Percentiles rank a stretch among this genome's conserved stretches.
phyloP scores from a whole-genome alignment of 1,140 invertebrate genomes.

The Trichonephila clavipes region DNA sequence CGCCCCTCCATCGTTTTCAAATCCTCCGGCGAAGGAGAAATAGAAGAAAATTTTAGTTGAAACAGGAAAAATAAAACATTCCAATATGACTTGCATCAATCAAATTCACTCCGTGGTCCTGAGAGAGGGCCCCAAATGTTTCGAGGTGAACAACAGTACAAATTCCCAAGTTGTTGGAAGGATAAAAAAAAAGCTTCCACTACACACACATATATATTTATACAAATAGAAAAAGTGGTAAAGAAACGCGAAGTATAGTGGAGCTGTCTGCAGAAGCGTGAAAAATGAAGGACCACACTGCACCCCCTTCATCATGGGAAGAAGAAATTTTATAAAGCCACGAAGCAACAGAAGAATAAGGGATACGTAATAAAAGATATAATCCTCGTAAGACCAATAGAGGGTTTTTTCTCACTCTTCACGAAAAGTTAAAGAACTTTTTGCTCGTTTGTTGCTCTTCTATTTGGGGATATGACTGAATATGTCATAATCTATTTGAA shows the following conservation, averaged over 20 bases:
- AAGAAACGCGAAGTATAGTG: slow-evolving; percentile 33
- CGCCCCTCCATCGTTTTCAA: not conserved
- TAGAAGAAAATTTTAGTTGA: not conserved
- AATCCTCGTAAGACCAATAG: slow-evolving; percentile 64
- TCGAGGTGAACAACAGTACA: not conserved
- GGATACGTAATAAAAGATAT: slow-evolving; percentile 52
- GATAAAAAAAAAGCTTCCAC: not conserved
- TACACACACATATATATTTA: slow-evolving; percentile 7
- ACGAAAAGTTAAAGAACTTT: not conserved
- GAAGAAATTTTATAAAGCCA: not conserved
- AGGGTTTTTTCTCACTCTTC: not conserved
- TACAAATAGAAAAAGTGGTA: slow-evolving; percentile 30
- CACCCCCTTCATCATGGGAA: slow-evolving; percentile 54
- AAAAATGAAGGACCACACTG: slow-evolving; percentile 55
- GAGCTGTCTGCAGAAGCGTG: slow-evolving; percentile 65
- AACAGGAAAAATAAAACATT: slow-evolving; percentile 34
- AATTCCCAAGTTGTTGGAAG: not conserved
- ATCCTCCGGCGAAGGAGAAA: not conserved
- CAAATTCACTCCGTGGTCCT: slow-evolving; percentile 55
- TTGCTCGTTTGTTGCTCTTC: not conserved
- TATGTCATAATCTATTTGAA: no score
- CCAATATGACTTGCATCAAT: slow-evolving; percentile 66
- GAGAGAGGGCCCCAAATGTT: slow-evolving; percentile 39
- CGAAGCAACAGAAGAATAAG: slow-evolving; percentile 11
- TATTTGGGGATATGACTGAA: no score